A percentile compares a stretch with the other conserved stretches of the same genome.
These are phyloP conservation scores for Brotula barbata DNA, from an alignment of 2,797 vertebrate genomes.

Conservation along the genomic window DNA sequence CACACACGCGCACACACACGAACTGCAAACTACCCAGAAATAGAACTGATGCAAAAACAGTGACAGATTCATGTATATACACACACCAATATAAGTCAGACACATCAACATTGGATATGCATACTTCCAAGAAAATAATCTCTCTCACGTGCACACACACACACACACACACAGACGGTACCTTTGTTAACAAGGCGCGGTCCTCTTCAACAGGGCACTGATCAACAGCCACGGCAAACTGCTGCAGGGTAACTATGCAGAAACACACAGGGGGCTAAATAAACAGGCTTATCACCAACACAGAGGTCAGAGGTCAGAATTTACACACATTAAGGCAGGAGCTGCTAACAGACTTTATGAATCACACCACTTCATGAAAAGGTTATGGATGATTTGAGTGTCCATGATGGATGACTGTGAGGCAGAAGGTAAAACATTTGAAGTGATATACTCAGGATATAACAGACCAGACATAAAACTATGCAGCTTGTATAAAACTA, in stretches of 20 bases:
- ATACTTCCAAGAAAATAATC: neutral
- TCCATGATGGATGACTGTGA: neutral
- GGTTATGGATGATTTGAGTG: neutral
- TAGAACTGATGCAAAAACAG: neutral
- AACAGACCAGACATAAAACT: no score
- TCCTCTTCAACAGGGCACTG: slow-evolving; percentile 55
- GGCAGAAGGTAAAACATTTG: neutral
- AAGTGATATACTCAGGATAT: no score
- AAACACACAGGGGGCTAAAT: slow-evolving; percentile 32
- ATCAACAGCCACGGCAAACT: slow-evolving; percentile 62
- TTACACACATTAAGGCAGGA: neutral
- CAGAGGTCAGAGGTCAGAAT: slow-evolving; percentile 19
- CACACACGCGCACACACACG: slow-evolving; percentile 11
- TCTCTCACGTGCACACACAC: neutral
- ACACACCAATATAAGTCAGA: neutral
- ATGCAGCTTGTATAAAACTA: no score
- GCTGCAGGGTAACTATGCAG: slow-evolving; percentile 64
- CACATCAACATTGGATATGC: neutral
- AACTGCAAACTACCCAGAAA: neutral
- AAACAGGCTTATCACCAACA: slow-evolving; percentile 19
- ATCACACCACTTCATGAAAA: neutral
- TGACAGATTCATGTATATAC: neutral
- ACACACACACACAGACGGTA: slow-evolving; percentile 37
- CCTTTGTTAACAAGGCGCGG: slow-evolving; percentile 68
- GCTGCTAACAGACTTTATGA: neutral